phyloP scores from a whole-genome alignment of 2,113 vertebrate genomes.

The Scytalopus superciliaris region DNA sequence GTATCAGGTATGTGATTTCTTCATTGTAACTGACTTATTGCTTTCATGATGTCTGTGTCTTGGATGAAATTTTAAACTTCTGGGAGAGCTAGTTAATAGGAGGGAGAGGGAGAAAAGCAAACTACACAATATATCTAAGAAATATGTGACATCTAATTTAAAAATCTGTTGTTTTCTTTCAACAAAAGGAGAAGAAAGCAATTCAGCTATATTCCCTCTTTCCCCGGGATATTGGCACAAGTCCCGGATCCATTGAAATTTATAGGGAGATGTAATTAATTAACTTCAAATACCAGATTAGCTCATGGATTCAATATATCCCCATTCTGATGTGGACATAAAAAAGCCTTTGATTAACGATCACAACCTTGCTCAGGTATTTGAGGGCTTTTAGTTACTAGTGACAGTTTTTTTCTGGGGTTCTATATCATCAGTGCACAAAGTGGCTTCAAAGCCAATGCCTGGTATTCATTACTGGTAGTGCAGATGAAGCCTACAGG shows the following conservation, averaged over 20 bases:
- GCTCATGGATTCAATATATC: conserved; percentile 26
- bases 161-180: conserved; percentile 47
- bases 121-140: conserved; percentile 3
- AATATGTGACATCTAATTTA: conserved; percentile 51
- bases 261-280: conserved; percentile 38
- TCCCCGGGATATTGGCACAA: conserved; percentile 14
- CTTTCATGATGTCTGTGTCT: background rate
- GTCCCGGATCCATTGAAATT: conserved; percentile 30
- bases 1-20: conserved; percentile 13
- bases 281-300: conserved; percentile 42
- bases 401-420: background rate
- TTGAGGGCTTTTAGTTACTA: background rate
- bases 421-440: background rate
- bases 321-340: background rate
- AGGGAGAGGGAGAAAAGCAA: background rate
- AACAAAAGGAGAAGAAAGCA: conserved; percentile 18
- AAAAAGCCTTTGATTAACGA: conserved; percentile 41
- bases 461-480: conserved; percentile 16
- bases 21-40: background rate
- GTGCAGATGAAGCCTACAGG: background rate
- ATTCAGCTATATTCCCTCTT: background rate
- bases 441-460: background rate
- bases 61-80: conserved; percentile 13
- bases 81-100: background rate
- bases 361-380: conserved; percentile 16